Evolutionary conservation across 2,113 vertebrate species (phyloP), one percentile per base, ranked within the genome.

Genomic region (Phaethornis superciliosus): DNA sequence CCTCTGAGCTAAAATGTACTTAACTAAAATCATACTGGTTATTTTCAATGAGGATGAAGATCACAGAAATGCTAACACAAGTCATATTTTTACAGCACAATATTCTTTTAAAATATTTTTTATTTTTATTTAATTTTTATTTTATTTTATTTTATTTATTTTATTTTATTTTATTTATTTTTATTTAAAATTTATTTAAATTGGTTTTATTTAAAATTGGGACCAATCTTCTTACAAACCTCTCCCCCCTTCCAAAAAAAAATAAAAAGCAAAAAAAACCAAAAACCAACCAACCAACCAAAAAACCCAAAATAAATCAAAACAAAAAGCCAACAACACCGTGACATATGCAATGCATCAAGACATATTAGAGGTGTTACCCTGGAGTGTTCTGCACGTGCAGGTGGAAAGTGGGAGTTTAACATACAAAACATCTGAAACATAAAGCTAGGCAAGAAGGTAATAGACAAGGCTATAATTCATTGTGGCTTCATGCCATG

Each of bases 401-500:
- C 28, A 75, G 77, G 59, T 30, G 7, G 47, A 77, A 91, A 85
- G 28, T 40, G 37, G 16, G 44, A 87, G 33, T 92, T 87, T 65
- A 94, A 88, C 28, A 69, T 79, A 55, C 67, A 51, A 80, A 85
- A 59, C 72, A 70, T 32, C 63, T 95, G 71, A 91, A 93, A 67
- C 49, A 64, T 58, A 83, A 72, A 94, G 60, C 28, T 7, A 55
- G 24, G 21, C 20, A 51, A 89, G 70, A 40, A 88, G 28, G 68
- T 85, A 88, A 85, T n/a, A 95, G 33, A 91, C 42, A 63, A 81
- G 23, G 51, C 28, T 89, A 82, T 92, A 95, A 91, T 82, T 92
- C 59, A 83, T 47, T 79, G 32, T 64, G 47, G 37, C 75, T 91
- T 93, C 77, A 70, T 3, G 59, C 51, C 21, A 63, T 82, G 23